phyloP scores from a whole-genome alignment of 2,113 vertebrate species.

The Carlito syrichta region DNA sequence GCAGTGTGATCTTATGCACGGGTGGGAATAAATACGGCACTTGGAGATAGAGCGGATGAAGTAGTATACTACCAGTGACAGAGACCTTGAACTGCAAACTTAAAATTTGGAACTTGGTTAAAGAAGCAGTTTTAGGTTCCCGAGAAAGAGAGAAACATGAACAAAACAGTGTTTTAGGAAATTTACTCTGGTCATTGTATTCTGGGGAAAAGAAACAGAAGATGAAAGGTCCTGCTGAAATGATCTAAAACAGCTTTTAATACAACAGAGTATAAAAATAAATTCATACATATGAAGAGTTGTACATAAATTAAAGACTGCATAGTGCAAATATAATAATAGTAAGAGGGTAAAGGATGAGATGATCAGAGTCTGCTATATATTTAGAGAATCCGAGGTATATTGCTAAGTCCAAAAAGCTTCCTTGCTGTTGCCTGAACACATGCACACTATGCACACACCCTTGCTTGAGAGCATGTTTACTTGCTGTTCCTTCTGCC shows the following conservation, averaged over 20 bases:
- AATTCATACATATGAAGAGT: not conserved
- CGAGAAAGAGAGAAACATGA: not conserved
- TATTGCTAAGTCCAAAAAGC: not conserved
- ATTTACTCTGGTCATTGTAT: not conserved
- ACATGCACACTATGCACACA: accelerated
- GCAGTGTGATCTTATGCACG: not conserved
- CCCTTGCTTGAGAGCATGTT: not conserved
- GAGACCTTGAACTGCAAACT: not conserved
- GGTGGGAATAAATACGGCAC: not conserved
- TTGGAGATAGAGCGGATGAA: not conserved
- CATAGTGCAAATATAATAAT: not conserved
- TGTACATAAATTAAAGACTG: not conserved
- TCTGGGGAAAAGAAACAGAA: not conserved
- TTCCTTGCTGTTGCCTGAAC: not conserved
- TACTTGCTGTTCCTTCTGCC: not conserved
- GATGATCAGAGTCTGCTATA: not conserved
- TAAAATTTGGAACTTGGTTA: not conserved
- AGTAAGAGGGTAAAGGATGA: not conserved
- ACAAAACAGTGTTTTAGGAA: not conserved
- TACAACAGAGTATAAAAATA: not conserved
- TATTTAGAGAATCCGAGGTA: not conserved
- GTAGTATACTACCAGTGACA: not conserved
- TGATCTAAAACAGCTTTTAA: not conserved
- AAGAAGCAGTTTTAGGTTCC: not conserved
- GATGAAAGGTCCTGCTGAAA: not conserved